A percentile compares a stretch with the other conserved stretches of the same genome.
Evolutionary conservation across 2,113 vertebrate genomes (phyloP).

Genomic region (Dicaeum eximium): DNA sequence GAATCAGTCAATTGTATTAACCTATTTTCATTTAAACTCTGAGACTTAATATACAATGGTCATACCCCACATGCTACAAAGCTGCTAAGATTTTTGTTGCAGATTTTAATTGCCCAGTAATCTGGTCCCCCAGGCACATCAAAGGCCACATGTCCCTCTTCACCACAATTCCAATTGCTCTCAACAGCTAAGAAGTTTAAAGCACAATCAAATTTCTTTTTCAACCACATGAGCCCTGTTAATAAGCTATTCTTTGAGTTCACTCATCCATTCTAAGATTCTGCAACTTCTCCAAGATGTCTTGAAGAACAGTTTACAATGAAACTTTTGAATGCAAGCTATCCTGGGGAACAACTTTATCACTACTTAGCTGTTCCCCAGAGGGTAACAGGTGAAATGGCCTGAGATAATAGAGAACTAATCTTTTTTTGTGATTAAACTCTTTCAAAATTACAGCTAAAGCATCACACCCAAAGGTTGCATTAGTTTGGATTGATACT

Average conservation of each 20-base stretch:
- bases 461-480: not conserved
- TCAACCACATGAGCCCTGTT: slow-evolving; percentile 79
- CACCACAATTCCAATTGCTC: slow-evolving; percentile 70
- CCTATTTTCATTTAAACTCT: not conserved
- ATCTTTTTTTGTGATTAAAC: slow-evolving; percentile 11
- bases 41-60: not conserved
- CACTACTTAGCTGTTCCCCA: slow-evolving; percentile 55
- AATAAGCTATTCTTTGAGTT: slow-evolving; percentile 80
- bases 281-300: slow-evolving; percentile 69
- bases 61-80: slow-evolving; percentile 6
- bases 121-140: slow-evolving; percentile 59
- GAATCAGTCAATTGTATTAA: not conserved
- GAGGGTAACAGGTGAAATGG: slow-evolving; percentile 75
- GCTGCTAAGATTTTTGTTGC: slow-evolving; percentile 1
- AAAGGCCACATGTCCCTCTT: slow-evolving; percentile 58
- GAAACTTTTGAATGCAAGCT: slow-evolving; percentile 77
- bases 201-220: slow-evolving; percentile 84
- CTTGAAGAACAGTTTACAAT: slow-evolving; percentile 77
- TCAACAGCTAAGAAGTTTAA: slow-evolving; percentile 72
- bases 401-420: slow-evolving; percentile 49
- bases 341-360: slow-evolving; percentile 75
- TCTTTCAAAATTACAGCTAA: slow-evolving; percentile 11
- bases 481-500: slow-evolving; percentile 2
- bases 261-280: slow-evolving; percentile 74
- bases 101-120: slow-evolving; percentile 67